These are phyloP conservation scores for Aethes cnicana DNA, from an alignment of 2,888 invertebrate species.

Conservation along the genomic window DNA sequence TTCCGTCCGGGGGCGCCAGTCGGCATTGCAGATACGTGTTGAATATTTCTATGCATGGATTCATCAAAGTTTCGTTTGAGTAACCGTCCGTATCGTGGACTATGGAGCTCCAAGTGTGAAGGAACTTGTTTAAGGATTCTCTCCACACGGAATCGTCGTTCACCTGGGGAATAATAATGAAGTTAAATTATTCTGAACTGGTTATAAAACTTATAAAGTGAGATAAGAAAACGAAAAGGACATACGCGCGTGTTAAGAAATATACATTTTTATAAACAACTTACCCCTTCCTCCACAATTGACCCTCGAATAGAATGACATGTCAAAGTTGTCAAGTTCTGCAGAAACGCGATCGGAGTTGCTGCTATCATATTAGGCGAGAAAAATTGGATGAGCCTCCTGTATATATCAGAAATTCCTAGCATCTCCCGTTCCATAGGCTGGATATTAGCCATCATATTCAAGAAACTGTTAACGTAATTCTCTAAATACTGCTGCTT, in stretches of 20 bases:
- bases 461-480: conserved; percentile 70
- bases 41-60: conserved; percentile 85
- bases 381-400: conserved; percentile 72
- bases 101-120: conserved; percentile 75
- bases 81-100: conserved; percentile 67
- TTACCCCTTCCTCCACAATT: conserved; percentile 73
- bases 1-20: conserved; percentile 90
- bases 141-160: conserved; percentile 74
- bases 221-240: too few relatives aligned
- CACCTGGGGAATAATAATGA: conserved; percentile 45
- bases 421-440: conserved; percentile 71
- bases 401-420: conserved; percentile 72
- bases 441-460: conserved; percentile 70
- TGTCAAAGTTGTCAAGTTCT: conserved; percentile 68
- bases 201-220: too few relatives aligned
- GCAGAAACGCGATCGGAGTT: conserved; percentile 68
- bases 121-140: conserved; percentile 73
- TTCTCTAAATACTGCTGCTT: conserved; percentile 74
- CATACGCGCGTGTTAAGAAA: too few relatives aligned
- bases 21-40: conserved; percentile 91
- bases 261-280: conserved; percentile 39
- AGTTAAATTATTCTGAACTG: too few relatives aligned
- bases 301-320: conserved; percentile 72
- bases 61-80: conserved; percentile 61
- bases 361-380: conserved; percentile 66